Percentiles rank a stretch among this genome's conserved stretches.
These are phyloP conservation scores for Cheilosia impressa DNA, from an alignment of 2,888 invertebrate genomes.

Conservation along the genomic window DNA sequence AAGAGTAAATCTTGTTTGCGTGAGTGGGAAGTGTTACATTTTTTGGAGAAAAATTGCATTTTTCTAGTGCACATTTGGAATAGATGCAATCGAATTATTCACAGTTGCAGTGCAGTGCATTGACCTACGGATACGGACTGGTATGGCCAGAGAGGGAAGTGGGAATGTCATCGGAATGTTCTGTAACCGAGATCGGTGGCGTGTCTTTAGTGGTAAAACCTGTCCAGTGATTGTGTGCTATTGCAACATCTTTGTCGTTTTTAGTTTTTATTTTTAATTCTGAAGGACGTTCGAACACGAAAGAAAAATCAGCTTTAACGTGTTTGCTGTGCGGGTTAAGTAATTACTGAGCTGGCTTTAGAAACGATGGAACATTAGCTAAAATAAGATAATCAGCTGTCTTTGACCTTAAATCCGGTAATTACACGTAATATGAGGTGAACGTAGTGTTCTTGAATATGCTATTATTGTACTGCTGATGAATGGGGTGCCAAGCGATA, in stretches of 20 bases:
- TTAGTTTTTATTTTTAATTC: neutral
- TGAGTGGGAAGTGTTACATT: neutral
- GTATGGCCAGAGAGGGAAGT: neutral
- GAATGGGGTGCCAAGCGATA: neutral
- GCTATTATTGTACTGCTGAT: neutral
- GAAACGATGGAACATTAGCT: neutral
- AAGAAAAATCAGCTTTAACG: constrained; percentile 17
- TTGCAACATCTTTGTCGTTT: constrained; percentile 34
- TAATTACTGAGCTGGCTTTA: constrained; percentile 5
- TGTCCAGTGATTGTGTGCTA: constrained; percentile 35
- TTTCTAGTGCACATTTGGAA: neutral
- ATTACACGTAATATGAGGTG: constrained; percentile 33
- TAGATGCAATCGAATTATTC: neutral
- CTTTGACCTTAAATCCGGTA: constrained; percentile 51
- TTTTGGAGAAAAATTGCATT: neutral
- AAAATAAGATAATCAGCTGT: constrained; percentile 13
- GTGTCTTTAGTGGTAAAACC: constrained; percentile 64
- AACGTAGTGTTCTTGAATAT: constrained; percentile 10
- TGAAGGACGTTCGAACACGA: constrained; percentile 53
- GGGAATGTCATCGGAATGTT: constrained; percentile 53
- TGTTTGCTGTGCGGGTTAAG: neutral
- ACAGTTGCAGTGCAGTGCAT: constrained; percentile 12
- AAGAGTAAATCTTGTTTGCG: neutral
- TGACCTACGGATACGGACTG: constrained; percentile 21
- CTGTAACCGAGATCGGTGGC: constrained; percentile 56